Evolutionary conservation across 2,888 invertebrate species (phyloP).

Genomic region (Mactromeris polynyma): DNA sequence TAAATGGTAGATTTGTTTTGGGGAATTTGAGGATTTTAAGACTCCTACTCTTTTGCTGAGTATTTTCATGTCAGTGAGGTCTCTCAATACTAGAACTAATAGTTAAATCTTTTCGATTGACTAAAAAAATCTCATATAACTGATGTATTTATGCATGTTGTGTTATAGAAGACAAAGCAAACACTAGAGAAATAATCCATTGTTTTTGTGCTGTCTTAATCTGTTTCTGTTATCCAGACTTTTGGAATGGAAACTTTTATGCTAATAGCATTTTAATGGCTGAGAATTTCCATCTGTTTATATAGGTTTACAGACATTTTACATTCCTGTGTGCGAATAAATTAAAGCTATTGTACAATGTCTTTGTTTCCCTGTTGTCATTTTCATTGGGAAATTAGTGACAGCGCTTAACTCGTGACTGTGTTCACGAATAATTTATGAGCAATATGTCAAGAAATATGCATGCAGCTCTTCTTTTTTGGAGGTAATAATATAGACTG

Average conservation of each 20-base stretch:
- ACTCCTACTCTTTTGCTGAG: too few relatives aligned
- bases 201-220: too few relatives aligned
- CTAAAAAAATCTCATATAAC: too few relatives aligned
- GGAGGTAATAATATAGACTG: neutral
- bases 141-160: too few relatives aligned
- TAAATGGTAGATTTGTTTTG: too few relatives aligned
- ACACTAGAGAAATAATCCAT: too few relatives aligned
- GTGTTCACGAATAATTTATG: conserved; percentile 9
- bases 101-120: too few relatives aligned
- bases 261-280: neutral
- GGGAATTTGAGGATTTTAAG: too few relatives aligned
- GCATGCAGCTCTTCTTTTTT: neutral
- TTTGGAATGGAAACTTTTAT: neutral
- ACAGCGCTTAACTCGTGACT: neutral
- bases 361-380: neutral
- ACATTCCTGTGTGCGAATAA: neutral
- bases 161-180: too few relatives aligned
- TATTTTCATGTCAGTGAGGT: too few relatives aligned
- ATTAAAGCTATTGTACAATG: neutral
- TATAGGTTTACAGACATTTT: neutral
- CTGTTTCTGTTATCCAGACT: neutral
- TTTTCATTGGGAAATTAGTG: neutral
- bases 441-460: conserved; percentile 9
- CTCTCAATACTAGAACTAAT: too few relatives aligned
- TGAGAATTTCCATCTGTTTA: neutral